Base-by-base conservation (phyloP, 2,797 vertebrate species). In the Dermochelys coriacea region DNA sequence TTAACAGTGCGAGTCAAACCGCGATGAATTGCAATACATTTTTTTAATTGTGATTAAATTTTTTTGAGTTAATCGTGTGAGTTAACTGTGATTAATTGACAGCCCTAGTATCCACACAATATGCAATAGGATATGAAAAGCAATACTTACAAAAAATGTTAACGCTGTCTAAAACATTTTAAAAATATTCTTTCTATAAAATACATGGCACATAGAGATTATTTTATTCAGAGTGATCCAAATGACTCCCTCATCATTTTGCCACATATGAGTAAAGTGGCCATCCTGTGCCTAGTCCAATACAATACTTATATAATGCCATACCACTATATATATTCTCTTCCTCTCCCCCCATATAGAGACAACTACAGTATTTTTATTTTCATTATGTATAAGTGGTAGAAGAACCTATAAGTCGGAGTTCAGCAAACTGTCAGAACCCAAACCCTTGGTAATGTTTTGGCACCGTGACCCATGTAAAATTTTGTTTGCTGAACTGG, bases 91-190 rank as follows among this genome's bases (percentile, higher is more conserved):
- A 52, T 52, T 52, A 19, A 52, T 52, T 19, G 51, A 52, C 51
- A 52, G 16, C 51, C 51, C 23, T 55, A 55, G 54, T 55, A 55
- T 55, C 54, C 23, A 55, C 54, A 25, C 8, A 61, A 61, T 61
- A 93, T 89, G 93, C 88, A 94, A 89, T 88, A 45, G 54, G 57
- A 91, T 93, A 86, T 93, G 95, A 95, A 93, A 59, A 94, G 87
- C 84, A 88, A 82, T 88, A 52, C 57, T 89, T 82, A 84, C 84
- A 89, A 88, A 94, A 92, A 41, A 54, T 84, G 74, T 84, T 84
- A 94, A 92, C 82, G 80, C 14, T 91, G 84, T 84, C 83, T 86
- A 96, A 95, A 95, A 57, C 57, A 80, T 12, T 78, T 74, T 89
- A 87, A 88, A 95, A 93, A 92, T 86, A 91, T 68, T 93, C 91